These are phyloP conservation scores for Ochropleura leucogaster DNA, from an alignment of 2,888 invertebrate species.

Conservation along the genomic window DNA sequence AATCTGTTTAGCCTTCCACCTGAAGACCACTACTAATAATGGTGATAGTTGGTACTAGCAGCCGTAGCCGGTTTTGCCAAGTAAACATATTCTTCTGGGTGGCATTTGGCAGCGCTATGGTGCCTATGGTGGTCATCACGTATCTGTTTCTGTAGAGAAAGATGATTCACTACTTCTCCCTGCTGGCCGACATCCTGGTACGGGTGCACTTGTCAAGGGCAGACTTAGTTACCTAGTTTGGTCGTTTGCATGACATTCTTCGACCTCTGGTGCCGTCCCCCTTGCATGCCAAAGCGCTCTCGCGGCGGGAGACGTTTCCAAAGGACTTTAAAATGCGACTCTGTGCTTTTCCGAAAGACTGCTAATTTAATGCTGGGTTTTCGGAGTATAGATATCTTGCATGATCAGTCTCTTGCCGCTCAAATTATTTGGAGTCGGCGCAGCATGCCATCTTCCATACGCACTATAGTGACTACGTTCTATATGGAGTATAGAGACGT, in stretches of 20 bases:
- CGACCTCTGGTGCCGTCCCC: neutral
- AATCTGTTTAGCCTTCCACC: no score
- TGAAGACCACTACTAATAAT: no score
- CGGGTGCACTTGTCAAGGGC: neutral
- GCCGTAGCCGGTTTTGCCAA: no score
- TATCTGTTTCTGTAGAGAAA: neutral
- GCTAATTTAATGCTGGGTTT: neutral
- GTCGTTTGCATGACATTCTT: neutral
- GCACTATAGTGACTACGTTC: no score
- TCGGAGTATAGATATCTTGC: neutral
- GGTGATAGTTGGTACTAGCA: no score
- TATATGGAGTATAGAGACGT: neutral
- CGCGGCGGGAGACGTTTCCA: neutral
- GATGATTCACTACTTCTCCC: neutral
- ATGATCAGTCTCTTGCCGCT: no score
- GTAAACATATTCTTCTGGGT: neutral
- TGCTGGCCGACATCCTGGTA: neutral
- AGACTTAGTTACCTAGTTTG: neutral
- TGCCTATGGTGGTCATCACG: no score
- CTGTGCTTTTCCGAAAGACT: neutral
- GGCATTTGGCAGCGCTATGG: neutral
- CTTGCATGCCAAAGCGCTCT: neutral
- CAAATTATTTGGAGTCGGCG: no score
- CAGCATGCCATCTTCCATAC: no score
- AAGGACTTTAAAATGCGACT: neutral